Base-by-base conservation (phyloP, 2,797 vertebrate genomes). In the Sciurus vulgaris region DNA sequence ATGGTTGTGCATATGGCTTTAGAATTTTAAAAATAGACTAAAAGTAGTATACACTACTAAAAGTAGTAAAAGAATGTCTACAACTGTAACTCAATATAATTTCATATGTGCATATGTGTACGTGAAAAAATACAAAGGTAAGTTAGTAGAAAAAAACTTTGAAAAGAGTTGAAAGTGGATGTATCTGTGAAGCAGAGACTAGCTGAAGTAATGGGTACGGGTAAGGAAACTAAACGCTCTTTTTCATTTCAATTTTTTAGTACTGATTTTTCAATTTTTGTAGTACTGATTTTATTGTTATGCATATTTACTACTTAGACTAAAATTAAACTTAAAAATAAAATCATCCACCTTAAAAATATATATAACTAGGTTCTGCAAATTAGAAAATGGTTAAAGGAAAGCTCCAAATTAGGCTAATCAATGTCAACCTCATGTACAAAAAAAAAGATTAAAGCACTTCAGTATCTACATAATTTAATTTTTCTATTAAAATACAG, bases 371-470 rank as follows among this genome's bases (percentile, higher is more conserved):
- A 51, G 54, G 30, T 86, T 15, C 61, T 77, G 65, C 26, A 61
- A 72, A 90, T 56, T 47, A 90, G 22, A 90, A 90, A 86, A 83
- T 30, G 26, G 56, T 13, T 73, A 49, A 78, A 83, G 38, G 18
- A 12, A 90, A 59, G 15, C 38, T 77, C 70, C 49, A 92, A 86
- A 86, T 56, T 86, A 96, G 81, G 74, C 11, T 56, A 41, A 86
- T 81, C 59, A 70, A 92, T 78, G 82, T 73, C 70, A 72, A 49
- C 35, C n/a, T 67, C 47, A 63, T 35, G 22, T n/a, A 49, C 28
- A 83, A 70, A 51, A 14, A n/a, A n/a, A 73, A 69, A 44, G 4
- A 90, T 76, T 76, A 65, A 83, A 86, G 63, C 41, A 65, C 22
- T 81, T 90, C 38, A 72, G 22, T 26, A 59, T 12, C 67, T 56